Evolutionary conservation across 2,888 invertebrate species (phyloP), one percentile per base, ranked within the genome.

Genomic region (Meloe dianella): DNA sequence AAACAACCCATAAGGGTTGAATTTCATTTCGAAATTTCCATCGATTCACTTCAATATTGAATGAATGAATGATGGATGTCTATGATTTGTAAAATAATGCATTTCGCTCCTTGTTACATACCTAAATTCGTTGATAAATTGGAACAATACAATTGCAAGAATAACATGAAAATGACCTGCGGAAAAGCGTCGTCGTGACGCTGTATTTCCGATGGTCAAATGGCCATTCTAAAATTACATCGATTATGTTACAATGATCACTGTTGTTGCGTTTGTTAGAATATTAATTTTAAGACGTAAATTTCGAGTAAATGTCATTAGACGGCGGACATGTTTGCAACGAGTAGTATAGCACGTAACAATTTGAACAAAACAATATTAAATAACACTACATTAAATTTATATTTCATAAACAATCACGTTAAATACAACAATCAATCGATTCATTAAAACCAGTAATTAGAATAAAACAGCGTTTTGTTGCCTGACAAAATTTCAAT

Each of bases 311-410:
- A 70, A 77, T 77, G 76, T 77, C 76, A 77, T 76, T 77, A 73
- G 75, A 76, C 74, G 78, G 77, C 77, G 74, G 77, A 81, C 79
- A 77, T 81, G 77, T 81, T 81, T 77, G 73, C 72, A 60, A 74
- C 69, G 79, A 75, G 65, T 78, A 79, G 78, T 79, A 78, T 66
- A 59, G 41, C 61, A 35, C 24, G 38, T 57, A 24, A 60, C 60
- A 38, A 54, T 57, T 32, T 32, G 32, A 66, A 32, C 60, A 57
- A 24, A 59, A 27, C 30, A 20, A 57, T 4, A 30, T 35, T 51
- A 62, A 35, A 54, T 20, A 24, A 60, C 47, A n/a, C 41, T 62
- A 58, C 51, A 59, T 62, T 20, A 56, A 60, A 62, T 62, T 63
- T 12, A 56, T 59, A 56, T 59, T 38, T 24, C 12, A n/a, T 27